Evolutionary conservation across 2,888 invertebrate genomes (phyloP).

Genomic region (Scaptomyza parva): DNA sequence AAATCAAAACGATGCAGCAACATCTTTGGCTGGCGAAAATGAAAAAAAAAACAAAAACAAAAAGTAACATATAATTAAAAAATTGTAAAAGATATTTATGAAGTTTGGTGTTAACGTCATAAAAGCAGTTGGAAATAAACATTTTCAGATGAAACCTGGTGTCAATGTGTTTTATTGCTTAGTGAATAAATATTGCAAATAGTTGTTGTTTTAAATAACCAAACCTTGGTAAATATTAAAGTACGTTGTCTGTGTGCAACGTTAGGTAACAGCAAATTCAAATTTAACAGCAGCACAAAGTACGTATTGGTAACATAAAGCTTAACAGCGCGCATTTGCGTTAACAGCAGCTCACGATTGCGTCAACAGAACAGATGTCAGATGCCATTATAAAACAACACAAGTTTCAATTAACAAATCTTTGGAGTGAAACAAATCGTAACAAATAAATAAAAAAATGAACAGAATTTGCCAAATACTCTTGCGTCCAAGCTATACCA

Average conservation of each 20-base stretch:
- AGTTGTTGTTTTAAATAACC: no score
- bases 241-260: not conserved
- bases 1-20: slow-evolving; percentile 14
- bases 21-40: slow-evolving; percentile 25
- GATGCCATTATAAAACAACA: slow-evolving; percentile 54
- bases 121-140: slow-evolving; percentile 55
- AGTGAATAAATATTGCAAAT: not conserved
- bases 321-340: slow-evolving; percentile 4
- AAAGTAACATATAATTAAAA: slow-evolving; percentile 4
- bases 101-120: slow-evolving; percentile 56
- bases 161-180: slow-evolving; percentile 1
- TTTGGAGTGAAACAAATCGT: slow-evolving; percentile 3
- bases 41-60: slow-evolving; percentile 5
- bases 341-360: slow-evolving; percentile 2
- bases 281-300: not conserved
- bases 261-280: not conserved
- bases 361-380: slow-evolving; percentile 15
- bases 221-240: not conserved
- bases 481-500: slow-evolving; percentile 48
- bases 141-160: slow-evolving; percentile 50
- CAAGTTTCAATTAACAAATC: slow-evolving; percentile 22
- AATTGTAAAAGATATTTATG: slow-evolving; percentile 55
- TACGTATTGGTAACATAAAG: not conserved
- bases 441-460: slow-evolving; percentile 38
- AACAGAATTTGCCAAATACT: slow-evolving; percentile 63